Conservation (phyloP, 2,113 vertebrate genomes). For the Charina bottae region DNA sequence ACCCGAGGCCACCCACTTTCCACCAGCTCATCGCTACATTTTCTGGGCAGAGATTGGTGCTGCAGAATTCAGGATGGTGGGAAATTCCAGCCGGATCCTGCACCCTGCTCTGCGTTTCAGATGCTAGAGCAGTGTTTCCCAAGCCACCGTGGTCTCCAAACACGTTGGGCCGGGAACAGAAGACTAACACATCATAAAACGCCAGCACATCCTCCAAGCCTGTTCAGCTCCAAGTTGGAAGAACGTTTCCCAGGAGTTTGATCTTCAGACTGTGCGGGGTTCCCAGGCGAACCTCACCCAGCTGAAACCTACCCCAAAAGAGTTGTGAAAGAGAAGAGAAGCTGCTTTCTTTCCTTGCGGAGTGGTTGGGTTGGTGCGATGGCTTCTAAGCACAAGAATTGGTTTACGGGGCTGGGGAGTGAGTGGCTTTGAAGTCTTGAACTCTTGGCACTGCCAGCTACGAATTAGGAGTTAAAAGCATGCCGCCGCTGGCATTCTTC, state of each 20-base stretch:
- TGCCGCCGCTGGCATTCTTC: neutral
- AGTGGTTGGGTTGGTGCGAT: neutral
- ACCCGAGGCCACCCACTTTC: neutral
- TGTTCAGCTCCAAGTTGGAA: neutral
- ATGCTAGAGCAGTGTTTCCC: neutral
- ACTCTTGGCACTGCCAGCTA: slow-evolving; percentile 24
- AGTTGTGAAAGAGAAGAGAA: neutral
- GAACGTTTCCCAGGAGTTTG: neutral
- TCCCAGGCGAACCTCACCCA: neutral
- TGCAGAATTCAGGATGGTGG: neutral
- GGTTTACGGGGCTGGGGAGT: neutral
- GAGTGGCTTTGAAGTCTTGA: slow-evolving; percentile 19
- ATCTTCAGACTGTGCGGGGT: neutral
- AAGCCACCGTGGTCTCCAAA: neutral
- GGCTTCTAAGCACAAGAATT: neutral
- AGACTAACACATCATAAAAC: neutral
- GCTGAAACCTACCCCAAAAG: neutral
- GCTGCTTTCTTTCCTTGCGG: neutral
- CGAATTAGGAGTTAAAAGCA: slow-evolving; percentile 31
- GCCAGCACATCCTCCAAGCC: neutral
- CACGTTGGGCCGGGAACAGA: neutral
- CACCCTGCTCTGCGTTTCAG: neutral
- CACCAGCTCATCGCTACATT: neutral
- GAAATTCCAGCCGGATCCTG: neutral
- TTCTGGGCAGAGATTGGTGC: neutral